phyloP scores from a whole-genome alignment of 2,797 vertebrate genomes.

The Margarornis squamiger region DNA sequence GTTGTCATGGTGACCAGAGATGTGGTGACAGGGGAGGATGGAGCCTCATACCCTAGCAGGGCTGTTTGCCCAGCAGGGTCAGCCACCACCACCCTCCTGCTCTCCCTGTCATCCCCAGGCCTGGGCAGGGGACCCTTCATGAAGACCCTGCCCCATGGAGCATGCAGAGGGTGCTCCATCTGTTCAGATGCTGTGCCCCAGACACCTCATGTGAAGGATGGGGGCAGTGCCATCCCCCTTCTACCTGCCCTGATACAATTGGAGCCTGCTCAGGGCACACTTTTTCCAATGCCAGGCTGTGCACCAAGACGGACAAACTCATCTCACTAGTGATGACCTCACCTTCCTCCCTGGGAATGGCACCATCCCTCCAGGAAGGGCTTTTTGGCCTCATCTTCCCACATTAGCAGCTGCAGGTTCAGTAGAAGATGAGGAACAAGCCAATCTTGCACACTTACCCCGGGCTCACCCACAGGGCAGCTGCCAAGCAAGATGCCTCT shows the following conservation, averaged over 20 bases:
- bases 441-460: background rate
- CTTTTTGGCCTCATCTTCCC: background rate
- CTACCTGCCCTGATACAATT: background rate
- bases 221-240: background rate
- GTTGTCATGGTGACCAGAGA: slow-evolving; percentile 52
- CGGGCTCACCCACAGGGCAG: background rate
- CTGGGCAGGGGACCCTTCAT: fast-evolving
- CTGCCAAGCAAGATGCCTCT: background rate
- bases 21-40: slow-evolving; percentile 5
- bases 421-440: background rate
- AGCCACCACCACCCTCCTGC: no score
- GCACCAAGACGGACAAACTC: background rate
- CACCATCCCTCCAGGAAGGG: background rate
- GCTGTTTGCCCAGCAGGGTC: background rate
- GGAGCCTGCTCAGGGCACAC: fast-evolving
- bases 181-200: background rate
- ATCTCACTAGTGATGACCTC: background rate
- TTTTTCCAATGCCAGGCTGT: background rate
- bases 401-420: background rate
- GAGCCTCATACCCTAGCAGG: background rate
- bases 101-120: background rate
- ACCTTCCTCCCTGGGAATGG: background rate
- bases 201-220: background rate
- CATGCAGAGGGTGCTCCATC: background rate
- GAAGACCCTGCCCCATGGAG: background rate